Conservation (phyloP, 23 tunicate species). For the Ascidia mentula region DNA sequence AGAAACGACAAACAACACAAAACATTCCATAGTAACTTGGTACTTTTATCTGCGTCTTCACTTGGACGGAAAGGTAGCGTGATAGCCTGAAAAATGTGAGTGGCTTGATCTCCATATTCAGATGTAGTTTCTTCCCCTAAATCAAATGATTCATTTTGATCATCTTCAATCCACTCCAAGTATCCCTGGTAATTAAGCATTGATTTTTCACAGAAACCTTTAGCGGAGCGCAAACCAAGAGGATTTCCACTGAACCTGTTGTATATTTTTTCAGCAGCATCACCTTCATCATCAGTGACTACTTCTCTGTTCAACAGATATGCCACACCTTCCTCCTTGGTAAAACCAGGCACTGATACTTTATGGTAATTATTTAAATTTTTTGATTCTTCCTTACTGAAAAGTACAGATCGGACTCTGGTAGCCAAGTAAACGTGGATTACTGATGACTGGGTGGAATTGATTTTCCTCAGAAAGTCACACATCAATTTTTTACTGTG, state of each 20-base stretch:
- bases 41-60: slow-evolving; percentile 13
- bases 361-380: background rate
- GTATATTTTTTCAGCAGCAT: slow-evolving; percentile 20
- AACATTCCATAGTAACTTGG: slow-evolving; percentile 33
- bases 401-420: background rate
- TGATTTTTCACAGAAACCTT: slow-evolving; percentile 25
- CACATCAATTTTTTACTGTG: background rate
- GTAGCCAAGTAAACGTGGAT: slow-evolving; percentile 46
- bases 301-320: slow-evolving; percentile 6
- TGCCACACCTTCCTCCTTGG: slow-evolving; percentile 18
- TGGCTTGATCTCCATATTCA: slow-evolving; percentile 27
- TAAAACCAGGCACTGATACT: slow-evolving; percentile 28
- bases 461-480: slow-evolving; percentile 14
- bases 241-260: slow-evolving; percentile 50
- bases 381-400: background rate
- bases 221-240: slow-evolving; percentile 41
- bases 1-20: slow-evolving; percentile 46
- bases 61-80: slow-evolving; percentile 35
- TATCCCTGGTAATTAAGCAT: slow-evolving; percentile 33
- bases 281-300: background rate
- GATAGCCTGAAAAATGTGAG: slow-evolving; percentile 56
- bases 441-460: background rate
- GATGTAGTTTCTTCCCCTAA: background rate
- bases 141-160: slow-evolving; percentile 6
- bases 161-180: slow-evolving; percentile 24